These are phyloP conservation scores for Coregonus sp. DNA, from an alignment of 2,797 vertebrate species.

Conservation along the genomic window DNA sequence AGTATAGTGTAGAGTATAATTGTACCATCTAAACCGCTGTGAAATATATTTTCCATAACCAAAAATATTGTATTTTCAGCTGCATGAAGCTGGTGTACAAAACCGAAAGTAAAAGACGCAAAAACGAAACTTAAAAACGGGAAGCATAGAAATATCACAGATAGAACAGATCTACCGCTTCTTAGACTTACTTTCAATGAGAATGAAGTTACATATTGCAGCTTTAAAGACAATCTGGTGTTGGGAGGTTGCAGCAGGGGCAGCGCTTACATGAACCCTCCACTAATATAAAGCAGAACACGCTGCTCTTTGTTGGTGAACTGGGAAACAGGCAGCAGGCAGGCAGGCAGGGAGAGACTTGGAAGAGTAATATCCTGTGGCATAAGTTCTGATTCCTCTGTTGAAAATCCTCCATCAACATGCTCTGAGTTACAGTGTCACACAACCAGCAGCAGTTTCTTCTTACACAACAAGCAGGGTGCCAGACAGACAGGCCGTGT, in stretches of 20 bases:
- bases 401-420: slow-evolving; percentile 55
- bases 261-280: slow-evolving; percentile 65
- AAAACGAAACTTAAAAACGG: no score
- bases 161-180: no score
- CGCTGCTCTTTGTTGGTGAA: slow-evolving; percentile 53
- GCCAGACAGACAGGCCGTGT: slow-evolving; percentile 21
- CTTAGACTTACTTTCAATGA: no score
- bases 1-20: no score
- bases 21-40: no score
- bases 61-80: no score
- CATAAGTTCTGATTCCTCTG: slow-evolving; percentile 60
- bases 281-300: slow-evolving; percentile 68
- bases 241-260: slow-evolving; percentile 55
- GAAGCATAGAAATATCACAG: no score
- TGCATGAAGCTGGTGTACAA: no score
- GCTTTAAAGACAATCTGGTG: slow-evolving; percentile 40
- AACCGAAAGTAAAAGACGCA: no score
- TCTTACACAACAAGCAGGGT: slow-evolving; percentile 23
- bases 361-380: slow-evolving; percentile 71
- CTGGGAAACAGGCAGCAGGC: slow-evolving; percentile 29
- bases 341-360: slow-evolving; percentile 16
- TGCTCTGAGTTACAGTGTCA: slow-evolving; percentile 56
- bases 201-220: no score
- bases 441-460: slow-evolving; percentile 15
- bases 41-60: no score